Evolutionary conservation across 1,140 invertebrate genomes (phyloP), one percentile per base, ranked within the genome.

Genomic region (Conus ventricosus): DNA sequence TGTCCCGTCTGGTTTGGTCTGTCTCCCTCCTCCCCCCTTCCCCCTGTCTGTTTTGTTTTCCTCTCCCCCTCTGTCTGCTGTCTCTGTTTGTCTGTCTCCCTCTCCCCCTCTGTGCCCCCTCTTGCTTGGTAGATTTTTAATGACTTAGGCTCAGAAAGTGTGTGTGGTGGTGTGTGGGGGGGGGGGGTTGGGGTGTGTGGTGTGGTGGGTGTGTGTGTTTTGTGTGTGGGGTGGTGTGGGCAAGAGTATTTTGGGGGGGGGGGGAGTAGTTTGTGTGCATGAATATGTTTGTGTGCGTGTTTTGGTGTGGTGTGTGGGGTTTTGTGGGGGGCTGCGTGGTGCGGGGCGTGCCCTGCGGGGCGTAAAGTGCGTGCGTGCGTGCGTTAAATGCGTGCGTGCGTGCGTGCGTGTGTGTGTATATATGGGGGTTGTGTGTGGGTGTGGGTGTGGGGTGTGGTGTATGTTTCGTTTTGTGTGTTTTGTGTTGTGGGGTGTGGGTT

Each of bases 121-220:
- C 23, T 25, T 1, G 13, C 5, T 11, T 80, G 78, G n/a, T 53
- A 0, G 23, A 82, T 53, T 8, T 82, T 1, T 71, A 6, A n/a
- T n/a, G n/a, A n/a, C n/a, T n/a, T n/a, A n/a, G n/a, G n/a, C n/a
- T n/a, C n/a, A n/a, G n/a, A n/a, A n/a, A 23, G 67, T 71, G 67
- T 71, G 67, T 71, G 67, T 71, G 67, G 67, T 71, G 67, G 67
- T 71, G 67, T 71, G 67, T 71, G 67, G n/a, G n/a, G n/a, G n/a
- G n/a, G n/a, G n/a, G n/a, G n/a, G n/a, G n/a, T n/a, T n/a, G n/a
- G n/a, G 4, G 67, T 71, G 67, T 71, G 67, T 71, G 67, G 67
- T 71, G 67, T 71, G 67, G 67, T 71, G 67, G 4, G 67, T 71
- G 67, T 71, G 67, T 71, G 67, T 71, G 67, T 71, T 71, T 3